Evolutionary conservation across 2,888 invertebrate species (phyloP), one percentile per base, ranked within the genome.

Genomic region (Lomographa bimaculata): DNA sequence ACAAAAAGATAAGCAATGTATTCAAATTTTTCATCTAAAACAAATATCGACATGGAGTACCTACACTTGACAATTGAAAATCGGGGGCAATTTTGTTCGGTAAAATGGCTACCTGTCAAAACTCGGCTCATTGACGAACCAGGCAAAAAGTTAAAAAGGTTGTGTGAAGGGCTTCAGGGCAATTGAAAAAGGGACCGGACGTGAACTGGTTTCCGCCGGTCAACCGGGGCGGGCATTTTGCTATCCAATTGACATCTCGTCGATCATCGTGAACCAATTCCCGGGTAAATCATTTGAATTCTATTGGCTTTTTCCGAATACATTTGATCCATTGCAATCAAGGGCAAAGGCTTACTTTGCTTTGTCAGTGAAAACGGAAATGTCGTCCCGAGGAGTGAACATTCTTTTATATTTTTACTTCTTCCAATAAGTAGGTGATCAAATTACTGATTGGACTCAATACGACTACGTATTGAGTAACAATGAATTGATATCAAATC

Each of bases 191-290:
- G 44, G 44, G 44, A 41, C 41, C 25, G 32, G 35, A 29, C 35
- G 29, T 34, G 29, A 35, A 29, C 30, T 2, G 35, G 20, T 29
- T 40, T 11, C 18, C 32, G 26, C 28, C 21, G 26, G 7, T 28
- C 37, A 20, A 35, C 28, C 20, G 38, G 25, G 32, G 32, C 36
- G 33, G 51, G 30, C 43, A 47, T 39, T 40, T 46, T 37, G 36
- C 24, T 41, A 30, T 41, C 38, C 45, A 37, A 42, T 46, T 42
- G 52, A 50, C 47, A 45, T 34, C 37, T 45, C 50, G 47, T 53
- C 46, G 45, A 45, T 53, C 52, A 47, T 45, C 37, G 35, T 19
- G 25, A 36, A 37, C 42, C 26, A 42, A 33, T 29, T 27, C 40
- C 48, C 35, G 29, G 39, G 34, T 40, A 43, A 43, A 39, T 46